Conservation (phyloP, 2,113 vertebrate species). For the Zosterops hypoxanthus region DNA sequence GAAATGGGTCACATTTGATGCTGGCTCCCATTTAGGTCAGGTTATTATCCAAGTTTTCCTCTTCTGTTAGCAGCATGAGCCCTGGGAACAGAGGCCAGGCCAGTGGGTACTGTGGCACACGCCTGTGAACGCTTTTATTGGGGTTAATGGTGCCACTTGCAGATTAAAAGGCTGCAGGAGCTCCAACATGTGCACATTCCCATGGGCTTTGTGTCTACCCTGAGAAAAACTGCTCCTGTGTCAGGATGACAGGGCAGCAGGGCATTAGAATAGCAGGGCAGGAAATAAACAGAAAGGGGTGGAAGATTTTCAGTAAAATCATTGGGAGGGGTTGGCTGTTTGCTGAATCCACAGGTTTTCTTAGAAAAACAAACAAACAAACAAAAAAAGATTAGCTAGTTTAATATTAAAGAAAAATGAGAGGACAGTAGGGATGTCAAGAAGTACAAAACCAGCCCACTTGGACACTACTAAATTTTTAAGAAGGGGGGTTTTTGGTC, state of each 20-base stretch:
- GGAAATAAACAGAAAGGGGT: background rate
- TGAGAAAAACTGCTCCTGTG: background rate
- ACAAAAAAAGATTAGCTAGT: no score
- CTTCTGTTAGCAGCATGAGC: background rate
- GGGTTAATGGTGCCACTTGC: background rate
- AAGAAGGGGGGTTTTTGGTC: rapidly evolving
- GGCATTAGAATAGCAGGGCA: background rate
- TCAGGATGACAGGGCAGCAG: background rate
- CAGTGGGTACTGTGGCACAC: background rate
- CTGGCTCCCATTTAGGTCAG: background rate
- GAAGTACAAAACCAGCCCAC: background rate
- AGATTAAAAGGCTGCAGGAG: background rate
- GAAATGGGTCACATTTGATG: no score
- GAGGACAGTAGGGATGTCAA: background rate
- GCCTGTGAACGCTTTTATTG: background rate
- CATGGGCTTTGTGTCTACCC: background rate
- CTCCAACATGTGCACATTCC: background rate
- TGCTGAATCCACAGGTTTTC: background rate
- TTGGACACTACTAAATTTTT: background rate
- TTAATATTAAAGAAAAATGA: background rate
- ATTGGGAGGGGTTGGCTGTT: background rate
- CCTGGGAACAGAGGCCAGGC: background rate
- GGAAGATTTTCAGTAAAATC: background rate
- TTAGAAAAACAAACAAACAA: no score
- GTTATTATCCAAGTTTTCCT: background rate